Evolutionary conservation across 1,140 invertebrate genomes (phyloP).

Genomic region (Aphelinus atriplicis): DNA sequence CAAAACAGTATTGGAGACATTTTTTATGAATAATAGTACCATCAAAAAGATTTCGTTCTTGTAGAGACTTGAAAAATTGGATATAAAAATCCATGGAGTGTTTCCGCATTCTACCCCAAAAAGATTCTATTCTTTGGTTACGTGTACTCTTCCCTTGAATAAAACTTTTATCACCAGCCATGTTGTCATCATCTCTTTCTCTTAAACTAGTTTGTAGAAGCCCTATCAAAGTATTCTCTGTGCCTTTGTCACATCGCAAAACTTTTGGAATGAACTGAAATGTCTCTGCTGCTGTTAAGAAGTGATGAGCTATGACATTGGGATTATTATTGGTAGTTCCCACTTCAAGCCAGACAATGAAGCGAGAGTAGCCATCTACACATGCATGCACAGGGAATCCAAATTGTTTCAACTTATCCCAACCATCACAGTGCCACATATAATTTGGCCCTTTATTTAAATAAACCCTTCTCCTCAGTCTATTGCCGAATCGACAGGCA

Average conservation of each 20-base stretch:
- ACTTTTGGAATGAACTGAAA: too few species aligned
- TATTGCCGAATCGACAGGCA: slow-evolving; percentile 8
- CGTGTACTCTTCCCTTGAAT: slow-evolving; percentile 27
- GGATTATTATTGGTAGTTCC: too few species aligned
- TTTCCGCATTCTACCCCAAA: not conserved
- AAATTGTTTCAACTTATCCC: too few species aligned
- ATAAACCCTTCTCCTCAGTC: slow-evolving; percentile 18
- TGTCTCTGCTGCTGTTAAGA: too few species aligned
- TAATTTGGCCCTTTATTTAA: too few species aligned
- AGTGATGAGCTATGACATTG: too few species aligned
- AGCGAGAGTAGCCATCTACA: too few species aligned
- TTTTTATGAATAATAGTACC: slow-evolving; percentile 9
- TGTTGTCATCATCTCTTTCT: not conserved
- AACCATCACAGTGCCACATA: too few species aligned
- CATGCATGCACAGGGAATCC: too few species aligned
- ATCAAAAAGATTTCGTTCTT: slow-evolving; percentile 11
- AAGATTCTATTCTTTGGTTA: slow-evolving; percentile 8
- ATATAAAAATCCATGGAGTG: slow-evolving; percentile 3
- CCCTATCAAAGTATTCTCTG: slow-evolving; percentile 28
- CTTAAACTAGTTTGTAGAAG: not conserved
- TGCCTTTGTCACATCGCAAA: too few species aligned
- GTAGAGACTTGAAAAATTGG: slow-evolving; percentile 11
- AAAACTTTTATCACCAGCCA: slow-evolving; percentile 14
- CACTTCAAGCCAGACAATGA: too few species aligned
- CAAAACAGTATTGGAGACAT: slow-evolving; percentile 25